These are phyloP conservation scores for Anniella stebbinsi DNA, from an alignment of 2,797 vertebrate genomes.

Conservation along the genomic window DNA sequence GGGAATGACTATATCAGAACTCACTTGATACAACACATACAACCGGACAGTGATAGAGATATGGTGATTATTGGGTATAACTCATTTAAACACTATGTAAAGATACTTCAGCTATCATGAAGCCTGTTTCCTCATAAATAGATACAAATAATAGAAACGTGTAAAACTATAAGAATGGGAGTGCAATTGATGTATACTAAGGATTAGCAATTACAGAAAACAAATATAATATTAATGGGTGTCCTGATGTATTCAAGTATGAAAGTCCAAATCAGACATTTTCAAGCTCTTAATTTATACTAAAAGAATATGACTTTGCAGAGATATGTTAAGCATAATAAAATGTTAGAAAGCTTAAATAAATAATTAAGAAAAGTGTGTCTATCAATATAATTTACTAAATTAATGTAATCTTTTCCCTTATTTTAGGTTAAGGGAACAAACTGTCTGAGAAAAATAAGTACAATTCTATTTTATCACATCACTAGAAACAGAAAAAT, in stretches of 20 bases:
- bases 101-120: background rate
- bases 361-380: background rate
- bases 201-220: background rate
- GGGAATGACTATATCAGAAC: background rate
- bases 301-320: background rate
- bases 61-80: background rate
- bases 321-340: background rate
- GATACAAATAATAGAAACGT: background rate
- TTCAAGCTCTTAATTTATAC: background rate
- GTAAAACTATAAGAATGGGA: background rate
- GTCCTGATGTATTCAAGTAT: background rate
- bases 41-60: background rate
- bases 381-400: background rate
- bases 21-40: background rate
- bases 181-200: background rate
- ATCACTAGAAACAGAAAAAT: constrained; percentile 28
- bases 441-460: background rate
- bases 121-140: background rate
- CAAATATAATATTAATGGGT: background rate
- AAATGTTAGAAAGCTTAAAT: background rate
- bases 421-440: background rate
- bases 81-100: background rate
- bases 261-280: background rate
- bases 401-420: background rate
- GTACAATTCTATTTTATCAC: background rate